Percentiles rank a stretch among this genome's conserved stretches.
Conservation (phyloP, 2,888 invertebrate species). For the Philonicus albiceps region DNA sequence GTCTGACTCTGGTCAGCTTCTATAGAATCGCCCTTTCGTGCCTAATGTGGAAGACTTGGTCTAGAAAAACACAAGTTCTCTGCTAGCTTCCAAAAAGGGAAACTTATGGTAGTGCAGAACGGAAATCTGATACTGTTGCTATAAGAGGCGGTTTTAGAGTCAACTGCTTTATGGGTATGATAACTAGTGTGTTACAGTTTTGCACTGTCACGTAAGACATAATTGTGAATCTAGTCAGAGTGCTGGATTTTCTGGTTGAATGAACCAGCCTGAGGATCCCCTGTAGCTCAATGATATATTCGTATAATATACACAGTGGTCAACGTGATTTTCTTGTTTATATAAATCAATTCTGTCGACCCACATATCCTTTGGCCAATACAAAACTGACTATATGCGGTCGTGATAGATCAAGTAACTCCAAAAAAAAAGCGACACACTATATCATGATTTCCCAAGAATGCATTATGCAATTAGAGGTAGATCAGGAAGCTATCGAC, state of each 20-base stretch:
- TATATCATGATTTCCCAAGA: neutral
- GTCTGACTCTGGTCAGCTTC: neutral
- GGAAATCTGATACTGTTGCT: neutral
- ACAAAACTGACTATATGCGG: neutral
- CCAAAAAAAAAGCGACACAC: neutral
- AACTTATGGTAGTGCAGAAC: neutral
- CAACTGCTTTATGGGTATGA: constrained; percentile 2
- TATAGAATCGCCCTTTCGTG: neutral
- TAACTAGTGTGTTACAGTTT: constrained; percentile 11
- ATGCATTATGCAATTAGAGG: neutral
- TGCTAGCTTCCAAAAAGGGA: constrained; percentile 1
- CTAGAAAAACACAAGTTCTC: neutral
- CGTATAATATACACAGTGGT: neutral
- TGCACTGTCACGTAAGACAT: neutral
- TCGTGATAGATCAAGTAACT: neutral
- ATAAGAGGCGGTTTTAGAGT: neutral
- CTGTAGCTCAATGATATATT: neutral
- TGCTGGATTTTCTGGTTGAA: constrained; percentile 15
- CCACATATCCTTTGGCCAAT: neutral
- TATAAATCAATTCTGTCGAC: neutral
- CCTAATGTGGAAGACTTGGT: neutral
- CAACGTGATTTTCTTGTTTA: neutral
- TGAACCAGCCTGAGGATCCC: neutral
- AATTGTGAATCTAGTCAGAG: neutral
- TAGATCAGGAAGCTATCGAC: neutral